A percentile compares a stretch with the other conserved stretches of the same genome.
Evolutionary conservation across 1,140 invertebrate species (phyloP).

Genomic region (Drosophila albomicans): DNA sequence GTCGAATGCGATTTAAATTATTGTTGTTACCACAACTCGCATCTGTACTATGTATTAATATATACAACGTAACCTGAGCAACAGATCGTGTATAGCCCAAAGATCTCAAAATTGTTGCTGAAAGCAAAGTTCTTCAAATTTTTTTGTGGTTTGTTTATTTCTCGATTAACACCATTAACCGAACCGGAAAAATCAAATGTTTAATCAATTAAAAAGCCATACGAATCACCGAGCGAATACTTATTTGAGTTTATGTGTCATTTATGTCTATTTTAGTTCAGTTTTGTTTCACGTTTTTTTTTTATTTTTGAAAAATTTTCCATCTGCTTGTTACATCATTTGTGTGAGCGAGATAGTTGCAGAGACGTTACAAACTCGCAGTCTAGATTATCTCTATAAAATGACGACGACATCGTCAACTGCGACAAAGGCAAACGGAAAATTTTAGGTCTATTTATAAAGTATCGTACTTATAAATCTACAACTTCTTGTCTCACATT

Average conservation of each 20-base stretch:
- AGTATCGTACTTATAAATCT: conserved; percentile 44
- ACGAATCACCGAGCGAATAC: background rate
- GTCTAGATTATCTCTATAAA: conserved; percentile 63
- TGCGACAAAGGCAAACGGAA: conserved; percentile 71
- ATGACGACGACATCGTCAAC: conserved; percentile 39
- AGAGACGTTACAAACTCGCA: conserved; percentile 53
- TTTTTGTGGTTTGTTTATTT: background rate
- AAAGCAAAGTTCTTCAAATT: background rate
- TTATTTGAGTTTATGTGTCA: conserved; percentile 8
- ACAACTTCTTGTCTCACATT: conserved; percentile 43
- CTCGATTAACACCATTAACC: background rate
- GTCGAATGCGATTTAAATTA: conserved; percentile 34
- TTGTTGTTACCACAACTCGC: background rate
- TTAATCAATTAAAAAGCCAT: background rate
- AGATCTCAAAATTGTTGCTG: background rate
- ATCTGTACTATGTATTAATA: background rate
- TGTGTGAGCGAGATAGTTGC: conserved; percentile 31
- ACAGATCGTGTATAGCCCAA: background rate
- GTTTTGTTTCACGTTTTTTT: background rate
- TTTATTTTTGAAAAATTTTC: conserved; percentile 50
- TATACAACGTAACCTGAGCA: background rate
- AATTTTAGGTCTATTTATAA: conserved; percentile 75
- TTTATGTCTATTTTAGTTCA: conserved; percentile 2
- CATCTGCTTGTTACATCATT: conserved; percentile 63
- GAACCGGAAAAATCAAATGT: conserved; percentile 13